Base-by-base conservation (phyloP, 2,888 invertebrate genomes). In the Agapostemon virescens region DNA sequence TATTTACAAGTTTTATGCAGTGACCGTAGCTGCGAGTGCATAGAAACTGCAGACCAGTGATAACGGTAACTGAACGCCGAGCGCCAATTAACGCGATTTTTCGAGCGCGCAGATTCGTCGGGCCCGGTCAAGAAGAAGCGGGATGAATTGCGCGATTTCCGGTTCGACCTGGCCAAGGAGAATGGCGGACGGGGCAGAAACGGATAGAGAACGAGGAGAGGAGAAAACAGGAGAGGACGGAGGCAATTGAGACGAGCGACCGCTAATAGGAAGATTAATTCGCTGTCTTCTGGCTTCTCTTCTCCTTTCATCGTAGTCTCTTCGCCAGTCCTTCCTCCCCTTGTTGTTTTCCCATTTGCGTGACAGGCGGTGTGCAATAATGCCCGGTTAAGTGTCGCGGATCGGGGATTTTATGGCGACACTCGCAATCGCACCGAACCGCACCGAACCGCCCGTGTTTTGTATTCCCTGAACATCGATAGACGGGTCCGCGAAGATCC, bases 251-350 rank as follows among this genome's bases (percentile, higher is more conserved):
- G 86, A 86, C 86, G 84, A 85, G 85, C 82, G 88, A 87, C 83
- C 86, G 82, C 85, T 89, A 88, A 88, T 88, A 85, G 87, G 78
- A 84, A 88, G 87, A 89, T 88, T 88, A 88, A 88, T 89, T 89
- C 83, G 83, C 81, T 82, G 84, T 88, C 85, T 87, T 88, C 81
- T 83, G 81, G 77, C 82, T 79, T 77, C 40, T 38, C 69, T 33
- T 33, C 45, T 38, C 36, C 33, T 26, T 66, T 15, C 55, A n/a
- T 69, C 36, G 74, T 33, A 38, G 52, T 36, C 63, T 42, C 52
- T 23, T 20, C 20, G 33, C 36, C 69, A n/a, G 17, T 40, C 49
- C 49, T 33, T 61, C 33, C 42, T 45, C 42, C 38, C 17, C 49
- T 26, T 52, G 23, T 64, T 74, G 70, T 55, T 71, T 72, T 52